Evolutionary conservation across 1,140 invertebrate species (phyloP), one percentile per base, ranked within the genome.

Genomic region (Dreissena rostriformis): DNA sequence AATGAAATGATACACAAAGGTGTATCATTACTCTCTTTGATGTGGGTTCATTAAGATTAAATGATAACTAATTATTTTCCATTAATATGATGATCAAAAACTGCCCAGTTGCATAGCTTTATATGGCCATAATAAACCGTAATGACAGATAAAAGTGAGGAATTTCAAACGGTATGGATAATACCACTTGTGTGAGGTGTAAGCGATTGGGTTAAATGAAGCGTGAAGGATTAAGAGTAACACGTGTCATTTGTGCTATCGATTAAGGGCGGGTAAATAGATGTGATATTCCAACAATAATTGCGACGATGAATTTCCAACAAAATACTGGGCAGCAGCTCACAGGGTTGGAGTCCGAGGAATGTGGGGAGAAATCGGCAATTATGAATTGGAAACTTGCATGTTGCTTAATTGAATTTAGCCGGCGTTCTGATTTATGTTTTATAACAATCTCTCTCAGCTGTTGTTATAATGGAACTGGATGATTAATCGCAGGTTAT

Each of bases 391-490:
- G 17, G 57, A 61, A 24, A n/a, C 22, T 61, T 61, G 57, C 57
- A 61, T 61, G 57, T 61, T 61, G 22, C 22, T 61, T 61, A 61
- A 61, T 61, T 61, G 57, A 61, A 61, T 19, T 61, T 61, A 61
- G 17, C 22, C 17, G 53, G 57, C 17, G 57, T 2, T 61, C 17
- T n/a, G 22, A 61, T 61, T 61, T 19, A 61, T 61, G 57, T 39
- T 39, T 39, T 39, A 39, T 39, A 39, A 39, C 39, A 39, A 39
- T 39, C 39, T 39, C 39, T 39, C 39, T 39, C 39, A 39, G 39
- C 8, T 39, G 39, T 39, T 2, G 8, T 39, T 39, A 8, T 39
- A 39, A 39, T 39, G 39, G 39, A 39, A 39, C 39, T 39, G 39
- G 39, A 39, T 39, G 39, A 39, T 39, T 39, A 39, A 39, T 39